Evolutionary conservation across 2,113 vertebrate species (phyloP).

Genomic region (Gallinago paraguaiae): DNA sequence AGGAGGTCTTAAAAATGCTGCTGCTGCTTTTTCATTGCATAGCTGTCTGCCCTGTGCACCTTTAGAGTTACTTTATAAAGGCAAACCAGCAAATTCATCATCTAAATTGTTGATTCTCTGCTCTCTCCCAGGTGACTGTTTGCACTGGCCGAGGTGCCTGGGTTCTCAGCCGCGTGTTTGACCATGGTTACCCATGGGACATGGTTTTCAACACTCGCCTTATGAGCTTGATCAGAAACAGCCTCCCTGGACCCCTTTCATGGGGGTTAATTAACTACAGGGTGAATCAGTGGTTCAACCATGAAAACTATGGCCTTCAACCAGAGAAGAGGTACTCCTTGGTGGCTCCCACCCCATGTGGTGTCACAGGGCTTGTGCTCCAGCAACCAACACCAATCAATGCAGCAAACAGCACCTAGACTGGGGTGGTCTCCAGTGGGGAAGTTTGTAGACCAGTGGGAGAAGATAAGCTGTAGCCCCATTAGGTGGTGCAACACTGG

Average conservation of each 20-base stretch:
- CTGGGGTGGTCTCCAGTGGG: accelerated
- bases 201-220: slow-evolving; percentile 74
- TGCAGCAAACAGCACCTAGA: neutral
- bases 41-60: accelerated
- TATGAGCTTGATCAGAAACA: slow-evolving; percentile 55
- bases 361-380: neutral
- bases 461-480: neutral
- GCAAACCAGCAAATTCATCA: neutral
- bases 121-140: slow-evolving; percentile 81
- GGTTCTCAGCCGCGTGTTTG: slow-evolving; percentile 77
- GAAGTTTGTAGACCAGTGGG: neutral
- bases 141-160: slow-evolving; percentile 82
- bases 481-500: neutral
- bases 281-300: slow-evolving; percentile 78
- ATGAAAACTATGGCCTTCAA: slow-evolving; percentile 81
- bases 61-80: neutral
- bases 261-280: slow-evolving; percentile 59
- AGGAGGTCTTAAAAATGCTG: neutral
- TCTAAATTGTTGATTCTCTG: neutral
- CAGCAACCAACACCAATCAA: neutral
- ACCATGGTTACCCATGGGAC: slow-evolving; percentile 81
- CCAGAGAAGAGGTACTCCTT: slow-evolving; percentile 79
- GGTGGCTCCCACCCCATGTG: neutral
- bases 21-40: neutral
- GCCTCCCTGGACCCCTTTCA: slow-evolving; percentile 71